Evolutionary conservation across 2,797 vertebrate species (phyloP), one percentile per base, ranked within the genome.

Genomic region (Argentina silus): DNA sequence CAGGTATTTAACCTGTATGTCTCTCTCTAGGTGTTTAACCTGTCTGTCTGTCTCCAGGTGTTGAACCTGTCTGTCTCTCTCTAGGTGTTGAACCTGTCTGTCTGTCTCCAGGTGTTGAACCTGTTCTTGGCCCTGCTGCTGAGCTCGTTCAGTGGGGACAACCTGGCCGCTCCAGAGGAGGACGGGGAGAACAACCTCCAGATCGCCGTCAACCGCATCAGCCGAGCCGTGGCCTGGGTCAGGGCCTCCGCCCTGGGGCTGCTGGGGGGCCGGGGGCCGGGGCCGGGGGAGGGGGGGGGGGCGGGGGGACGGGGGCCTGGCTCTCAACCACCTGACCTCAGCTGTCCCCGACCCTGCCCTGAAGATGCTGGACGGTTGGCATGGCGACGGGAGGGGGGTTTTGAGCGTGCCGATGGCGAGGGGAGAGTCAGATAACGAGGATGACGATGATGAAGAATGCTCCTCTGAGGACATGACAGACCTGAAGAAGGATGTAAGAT

Each of bases 171-270:
- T 0, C 88, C 95, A 0, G 97, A 98, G 0, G 96, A 98, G 0
- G 97, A 99, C 0, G 94, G 95, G 0, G 97, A 98, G 94, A 98
- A 98, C 87, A 99, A 98, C 82, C 89, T 99, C 73, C 96, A 97
- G 87, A 96, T 98, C 0, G 96, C 97, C 21, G 90, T 97, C 0
- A 94, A 90, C 50, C 93, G 97, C 73, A 97, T 99, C 84, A 95
- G 74, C 50, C 81, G 77, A n/a, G 96, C 91, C 11, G 78, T 95
- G 0, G 73, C 87, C 83, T 95, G 94, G 51, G 77, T 79, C 7
- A 97, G 94, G 76, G 48, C 83, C 53, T 81, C 87, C 47, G 42
- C 93, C 7, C 59, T 93, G 15, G 80, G 67, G 0, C 86, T 92
- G 3, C 67, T 6, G 44, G 57, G n/a, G 50, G 12, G 11, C 6